Base-by-base conservation (phyloP, 2,113 vertebrate genomes). In the Eurystomus gularis region DNA sequence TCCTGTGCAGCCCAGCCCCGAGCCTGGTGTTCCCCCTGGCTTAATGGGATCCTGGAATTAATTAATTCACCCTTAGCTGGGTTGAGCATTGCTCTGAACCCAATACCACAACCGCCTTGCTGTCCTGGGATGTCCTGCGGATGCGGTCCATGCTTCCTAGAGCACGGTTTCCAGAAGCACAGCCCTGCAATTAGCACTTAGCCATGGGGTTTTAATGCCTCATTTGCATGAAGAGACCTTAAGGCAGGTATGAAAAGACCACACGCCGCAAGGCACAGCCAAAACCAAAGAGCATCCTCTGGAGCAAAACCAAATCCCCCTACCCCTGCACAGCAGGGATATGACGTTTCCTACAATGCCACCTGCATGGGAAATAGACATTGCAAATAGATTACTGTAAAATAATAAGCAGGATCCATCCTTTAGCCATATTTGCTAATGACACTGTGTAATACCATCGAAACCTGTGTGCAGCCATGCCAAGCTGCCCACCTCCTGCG, bases 381-480 rank as follows among this genome's bases (percentile, higher is more conserved):
- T 9, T 44, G 19, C 20, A 65, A 44, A 65, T 15, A 44, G 40
- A 33, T 31, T 21, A 33, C 51, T 35, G 35, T 44, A 54, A 87
- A 82, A 26, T 33, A 58, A 33, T 4, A 37, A 4, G 6, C 64
- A 57, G 65, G 40, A 76, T 39, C 58, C 44, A 31, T 48, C 24
- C 18, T 66, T 81, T 24, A 64, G 65, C 71, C 11, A 11, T 3
- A 70, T 35, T n/a, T 51, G 51, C 17, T 17, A 19, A 33, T 6
- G 2, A 69, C 64, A 40, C 49, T 21, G 31, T n/a, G 18, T 7
- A 35, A 69, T 40, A 16, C 40, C 55, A 55, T 7, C 4, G 0
- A 49, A 66, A 37, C 39, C 18, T 0, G 0, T 0, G 1, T 23
- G 39, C 58, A 64, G 46, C 88, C 69, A 29, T 10, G 42, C 42